phyloP scores from a whole-genome alignment of 2,113 vertebrate genomes.

The Aviceda subcristata region DNA sequence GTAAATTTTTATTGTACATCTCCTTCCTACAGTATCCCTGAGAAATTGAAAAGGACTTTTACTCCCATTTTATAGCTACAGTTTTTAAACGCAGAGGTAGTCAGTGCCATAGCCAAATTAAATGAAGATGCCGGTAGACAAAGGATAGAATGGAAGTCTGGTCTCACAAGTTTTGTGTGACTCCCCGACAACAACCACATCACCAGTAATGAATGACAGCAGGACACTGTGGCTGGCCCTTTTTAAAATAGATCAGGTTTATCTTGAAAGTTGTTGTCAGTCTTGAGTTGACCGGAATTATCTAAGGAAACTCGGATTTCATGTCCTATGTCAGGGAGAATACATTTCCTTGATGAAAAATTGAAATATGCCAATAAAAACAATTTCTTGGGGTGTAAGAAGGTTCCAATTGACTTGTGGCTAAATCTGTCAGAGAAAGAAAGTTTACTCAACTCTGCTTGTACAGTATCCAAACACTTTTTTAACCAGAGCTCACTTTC shows the following conservation, averaged over 20 bases:
- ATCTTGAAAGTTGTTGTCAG: neutral
- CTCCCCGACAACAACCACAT: neutral
- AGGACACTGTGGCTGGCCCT: neutral
- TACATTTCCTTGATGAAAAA: neutral
- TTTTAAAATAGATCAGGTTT: neutral
- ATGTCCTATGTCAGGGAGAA: neutral
- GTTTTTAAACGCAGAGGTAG: neutral
- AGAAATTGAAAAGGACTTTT: neutral
- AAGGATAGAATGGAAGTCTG: neutral
- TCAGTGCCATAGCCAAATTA: neutral
- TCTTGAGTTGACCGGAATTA: neutral
- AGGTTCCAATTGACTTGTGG: neutral
- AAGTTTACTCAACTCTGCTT: neutral
- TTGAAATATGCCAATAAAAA: neutral
- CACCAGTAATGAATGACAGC: neutral
- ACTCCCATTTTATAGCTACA: neutral
- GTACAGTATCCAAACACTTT: neutral
- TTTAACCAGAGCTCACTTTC: neutral
- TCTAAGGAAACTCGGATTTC: neutral
- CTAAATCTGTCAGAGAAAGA: neutral
- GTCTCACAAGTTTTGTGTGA: neutral
- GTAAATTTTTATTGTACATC: neutral
- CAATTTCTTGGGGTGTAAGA: neutral
- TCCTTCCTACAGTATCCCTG: neutral
- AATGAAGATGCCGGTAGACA: neutral